Percentiles rank a stretch among this genome's conserved stretches.
Conservation (phyloP, 2,797 vertebrate species). For the Glyptemys insculpta region DNA sequence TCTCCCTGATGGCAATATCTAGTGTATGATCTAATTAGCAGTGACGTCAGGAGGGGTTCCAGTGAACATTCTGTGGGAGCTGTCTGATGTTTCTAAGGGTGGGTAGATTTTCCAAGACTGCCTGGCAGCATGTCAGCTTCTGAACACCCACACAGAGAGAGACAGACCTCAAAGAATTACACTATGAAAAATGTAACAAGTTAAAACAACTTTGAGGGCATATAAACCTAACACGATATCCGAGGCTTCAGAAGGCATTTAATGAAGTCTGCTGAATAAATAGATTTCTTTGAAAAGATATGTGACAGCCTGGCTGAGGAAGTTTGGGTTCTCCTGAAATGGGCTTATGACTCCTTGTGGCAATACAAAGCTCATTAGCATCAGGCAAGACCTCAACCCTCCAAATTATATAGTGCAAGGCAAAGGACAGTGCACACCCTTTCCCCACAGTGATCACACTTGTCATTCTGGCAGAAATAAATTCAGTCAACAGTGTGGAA, state of each 20-base stretch:
- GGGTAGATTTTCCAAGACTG: not conserved
- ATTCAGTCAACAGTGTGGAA: fast-evolving
- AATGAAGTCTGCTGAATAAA: not conserved
- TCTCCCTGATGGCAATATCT: not conserved
- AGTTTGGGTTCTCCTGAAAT: not conserved
- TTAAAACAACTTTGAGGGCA: not conserved
- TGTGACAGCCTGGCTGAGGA: fast-evolving
- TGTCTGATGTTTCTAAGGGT: not conserved
- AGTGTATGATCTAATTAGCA: not conserved
- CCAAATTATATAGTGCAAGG: not conserved
- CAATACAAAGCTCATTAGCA: fast-evolving
- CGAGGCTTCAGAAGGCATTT: not conserved
- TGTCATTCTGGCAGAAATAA: fast-evolving
- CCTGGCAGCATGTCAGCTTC: not conserved
- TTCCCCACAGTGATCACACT: not conserved
- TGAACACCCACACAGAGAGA: not conserved
- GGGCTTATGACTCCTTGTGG: not conserved
- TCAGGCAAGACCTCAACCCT: fast-evolving
- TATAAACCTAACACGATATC: not conserved
- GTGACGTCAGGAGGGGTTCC: not conserved
- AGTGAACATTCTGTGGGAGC: not conserved
- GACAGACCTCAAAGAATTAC: not conserved
- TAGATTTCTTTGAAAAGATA: not conserved
- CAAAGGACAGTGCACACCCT: fast-evolving
- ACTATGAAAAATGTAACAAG: not conserved